Conservation (phyloP, 35 echinoderm and acorn worm species). For the Heliocidaris erythrogramma region DNA sequence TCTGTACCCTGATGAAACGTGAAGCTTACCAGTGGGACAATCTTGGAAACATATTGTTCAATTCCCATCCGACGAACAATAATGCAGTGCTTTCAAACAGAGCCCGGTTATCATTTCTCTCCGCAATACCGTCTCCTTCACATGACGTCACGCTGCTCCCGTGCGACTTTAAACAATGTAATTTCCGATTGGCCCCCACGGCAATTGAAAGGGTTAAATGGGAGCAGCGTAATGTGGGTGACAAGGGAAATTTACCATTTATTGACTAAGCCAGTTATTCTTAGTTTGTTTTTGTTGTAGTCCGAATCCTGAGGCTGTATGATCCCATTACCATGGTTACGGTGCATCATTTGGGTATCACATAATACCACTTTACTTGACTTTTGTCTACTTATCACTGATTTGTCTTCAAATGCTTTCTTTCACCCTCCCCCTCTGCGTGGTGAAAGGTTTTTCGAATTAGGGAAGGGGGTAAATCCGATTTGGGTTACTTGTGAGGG, state of each 20-base stretch:
- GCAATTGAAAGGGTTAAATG: neutral
- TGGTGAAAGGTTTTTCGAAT: neutral
- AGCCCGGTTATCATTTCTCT: neutral
- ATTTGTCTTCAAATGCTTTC: neutral
- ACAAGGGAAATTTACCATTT: neutral
- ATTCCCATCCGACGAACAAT: neutral
- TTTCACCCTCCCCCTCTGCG: neutral
- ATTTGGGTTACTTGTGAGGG: neutral
- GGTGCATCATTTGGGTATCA: neutral
- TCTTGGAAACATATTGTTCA: neutral
- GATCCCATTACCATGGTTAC: neutral
- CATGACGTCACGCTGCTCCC: constrained; percentile 8
- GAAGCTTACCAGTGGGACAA: neutral
- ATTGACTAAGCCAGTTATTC: neutral
- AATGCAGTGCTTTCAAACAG: neutral
- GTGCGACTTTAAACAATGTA: constrained; percentile 1
- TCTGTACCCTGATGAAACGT: too few species aligned
- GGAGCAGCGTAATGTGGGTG: neutral
- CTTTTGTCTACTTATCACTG: neutral
- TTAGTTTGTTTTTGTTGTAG: neutral
- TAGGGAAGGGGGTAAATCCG: neutral
- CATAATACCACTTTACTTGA: neutral
- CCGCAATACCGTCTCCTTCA: neutral
- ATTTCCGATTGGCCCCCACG: neutral
- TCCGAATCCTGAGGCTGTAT: neutral